A percentile compares a stretch with the other conserved stretches of the same genome.
These are phyloP conservation scores for Frankliniella intonsa DNA, from an alignment of 2,888 invertebrate genomes.

Conservation along the genomic window DNA sequence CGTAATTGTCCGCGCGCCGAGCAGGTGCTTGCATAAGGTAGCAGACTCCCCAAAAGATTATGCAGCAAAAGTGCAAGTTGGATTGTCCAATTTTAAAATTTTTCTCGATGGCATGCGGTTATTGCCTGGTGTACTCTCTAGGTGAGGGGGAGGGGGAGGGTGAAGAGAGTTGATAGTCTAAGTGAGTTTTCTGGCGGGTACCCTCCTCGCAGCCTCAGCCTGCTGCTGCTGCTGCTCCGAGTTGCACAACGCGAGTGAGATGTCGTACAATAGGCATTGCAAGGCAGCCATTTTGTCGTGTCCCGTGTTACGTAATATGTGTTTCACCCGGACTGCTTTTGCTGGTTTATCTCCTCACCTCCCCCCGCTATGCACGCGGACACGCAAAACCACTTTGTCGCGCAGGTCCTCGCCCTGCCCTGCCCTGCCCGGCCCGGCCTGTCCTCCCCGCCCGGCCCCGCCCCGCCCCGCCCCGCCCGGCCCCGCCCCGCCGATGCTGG, in stretches of 20 bases:
- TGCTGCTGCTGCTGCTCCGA: background rate
- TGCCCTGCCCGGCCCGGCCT: no score
- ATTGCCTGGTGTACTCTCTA: no score
- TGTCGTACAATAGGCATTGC: background rate
- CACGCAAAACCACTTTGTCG: slow-evolving; percentile 26
- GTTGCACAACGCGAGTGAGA: background rate
- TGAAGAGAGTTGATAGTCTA: no score
- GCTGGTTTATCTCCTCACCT: background rate
- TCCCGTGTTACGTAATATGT: background rate
- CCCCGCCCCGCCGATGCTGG: no score
- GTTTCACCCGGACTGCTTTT: background rate
- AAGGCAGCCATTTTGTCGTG: background rate
- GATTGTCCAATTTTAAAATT: no score
- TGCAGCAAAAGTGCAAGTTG: no score
- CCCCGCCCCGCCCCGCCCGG: no score
- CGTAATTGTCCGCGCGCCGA: background rate
- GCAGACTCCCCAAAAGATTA: no score
- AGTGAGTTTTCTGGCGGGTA: no score
- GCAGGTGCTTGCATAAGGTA: no score
- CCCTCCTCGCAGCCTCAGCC: background rate
- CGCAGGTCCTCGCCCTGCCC: background rate
- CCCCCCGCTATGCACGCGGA: slow-evolving; percentile 4
- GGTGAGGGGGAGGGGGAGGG: no score
- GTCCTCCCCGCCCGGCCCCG: background rate
- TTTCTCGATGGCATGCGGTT: no score